These are phyloP conservation scores for Pleuronectes platessa DNA, from an alignment of 2,113 vertebrate species.

Conservation along the genomic window DNA sequence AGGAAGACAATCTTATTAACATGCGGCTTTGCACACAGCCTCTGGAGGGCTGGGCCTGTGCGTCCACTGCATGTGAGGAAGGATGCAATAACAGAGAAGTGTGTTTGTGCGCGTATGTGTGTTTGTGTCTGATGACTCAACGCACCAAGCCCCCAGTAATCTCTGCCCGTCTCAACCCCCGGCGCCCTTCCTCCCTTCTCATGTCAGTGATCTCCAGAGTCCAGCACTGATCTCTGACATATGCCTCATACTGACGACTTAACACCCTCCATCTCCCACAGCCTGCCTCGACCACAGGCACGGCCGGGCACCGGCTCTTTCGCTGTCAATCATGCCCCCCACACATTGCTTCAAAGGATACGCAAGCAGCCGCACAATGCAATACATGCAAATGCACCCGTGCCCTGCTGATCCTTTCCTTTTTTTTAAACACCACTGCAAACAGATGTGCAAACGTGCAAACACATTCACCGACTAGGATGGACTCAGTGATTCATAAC, in stretches of 20 bases:
- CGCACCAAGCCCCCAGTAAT: slow-evolving; percentile 63
- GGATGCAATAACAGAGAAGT: slow-evolving; percentile 22
- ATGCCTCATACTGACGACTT: slow-evolving; percentile 75
- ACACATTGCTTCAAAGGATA: slow-evolving; percentile 37
- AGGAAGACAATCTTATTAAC: slow-evolving; percentile 60
- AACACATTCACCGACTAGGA: neutral
- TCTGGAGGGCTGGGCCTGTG: slow-evolving; percentile 30
- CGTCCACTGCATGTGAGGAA: slow-evolving; percentile 14
- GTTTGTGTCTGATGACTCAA: slow-evolving; percentile 41
- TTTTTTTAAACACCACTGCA: slow-evolving; percentile 24
- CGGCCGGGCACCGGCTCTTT: slow-evolving; percentile 38
- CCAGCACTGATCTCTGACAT: slow-evolving; percentile 73
- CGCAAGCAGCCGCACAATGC: slow-evolving; percentile 22
- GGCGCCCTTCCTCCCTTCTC: slow-evolving; percentile 39
- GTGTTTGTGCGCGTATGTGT: slow-evolving; percentile 14
- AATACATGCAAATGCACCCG: slow-evolving; percentile 24
- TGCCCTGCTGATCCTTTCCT: slow-evolving; percentile 28
- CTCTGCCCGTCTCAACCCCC: slow-evolving; percentile 38
- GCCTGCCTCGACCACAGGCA: slow-evolving; percentile 59
- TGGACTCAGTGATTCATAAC: neutral
- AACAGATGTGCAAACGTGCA: neutral
- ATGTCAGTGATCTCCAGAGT: slow-evolving; percentile 58
- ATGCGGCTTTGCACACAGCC: slow-evolving; percentile 37
- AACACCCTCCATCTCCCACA: slow-evolving; percentile 64
- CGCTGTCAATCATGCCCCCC: slow-evolving; percentile 52